Base-by-base conservation (phyloP, 2,888 invertebrate genomes). In the Oscheius sp. region DNA sequence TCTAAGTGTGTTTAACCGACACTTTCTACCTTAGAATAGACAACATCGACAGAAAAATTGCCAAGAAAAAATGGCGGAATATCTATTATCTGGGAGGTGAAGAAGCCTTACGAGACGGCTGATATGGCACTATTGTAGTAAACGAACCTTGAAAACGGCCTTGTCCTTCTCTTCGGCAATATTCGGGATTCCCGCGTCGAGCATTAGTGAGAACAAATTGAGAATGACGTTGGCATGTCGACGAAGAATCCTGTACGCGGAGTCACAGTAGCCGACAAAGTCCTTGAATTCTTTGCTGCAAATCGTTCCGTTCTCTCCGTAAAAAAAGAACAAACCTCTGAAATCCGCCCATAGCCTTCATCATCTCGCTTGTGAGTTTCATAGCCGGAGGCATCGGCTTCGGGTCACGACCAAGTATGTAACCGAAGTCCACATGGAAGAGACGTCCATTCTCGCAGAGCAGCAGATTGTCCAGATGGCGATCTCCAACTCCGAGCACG, bases 291-390 rank as follows among this genome's bases (percentile, higher is more conserved):
- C 94, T 76, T 97, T 96, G 0, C 95, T 84, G 93, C 0, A 94
- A 42, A 42, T 42, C 29, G 11, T 47, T 21, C 21, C 21, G 0
- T 29, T 21, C 32, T 62, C 51, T 33, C 2, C 2, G 50, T 48
- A 29, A 5, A 7, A 37, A 71, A 71, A 33, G n/a, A 37, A 32
- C 42, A 21, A 60, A 76, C 74, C 76, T 76, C 32, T 80, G 72
- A 9, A 76, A 47, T 33, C 79, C 79, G 32, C 82, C 82, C 77
- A 91, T 90, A 0, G 95, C 85, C 88, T 98, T 97, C 32, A 99
- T 96, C 98, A 99, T 99, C 92, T 99, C 98, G 90, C 94, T 94
- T 90, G 96, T 96, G 57, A 99, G 92, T 91, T 97, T 98, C 96
- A 99, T 99, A 5, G 98, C 97, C 11, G 99, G 97, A 1, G 98